Percentiles rank a stretch among this genome's conserved stretches.
Evolutionary conservation across 2,113 vertebrate genomes (phyloP).

Genomic region (Forbesichthys agassizii): DNA sequence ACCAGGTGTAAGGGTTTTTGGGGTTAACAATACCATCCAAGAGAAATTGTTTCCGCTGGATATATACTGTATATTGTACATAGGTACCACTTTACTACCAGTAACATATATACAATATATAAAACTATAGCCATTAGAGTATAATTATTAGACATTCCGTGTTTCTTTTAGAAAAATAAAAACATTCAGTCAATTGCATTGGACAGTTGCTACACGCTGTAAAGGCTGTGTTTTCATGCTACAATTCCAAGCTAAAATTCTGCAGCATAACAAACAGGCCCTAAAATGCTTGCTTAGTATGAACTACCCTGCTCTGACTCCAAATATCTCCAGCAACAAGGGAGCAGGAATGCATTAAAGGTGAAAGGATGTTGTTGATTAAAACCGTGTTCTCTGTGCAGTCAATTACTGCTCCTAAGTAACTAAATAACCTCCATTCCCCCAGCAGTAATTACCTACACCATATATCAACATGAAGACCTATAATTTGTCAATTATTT

Average conservation of each 20-base stretch:
- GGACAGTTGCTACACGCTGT: no score
- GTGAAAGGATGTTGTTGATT: conserved; percentile 18
- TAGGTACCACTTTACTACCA: no score
- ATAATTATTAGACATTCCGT: no score
- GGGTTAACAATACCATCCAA: no score
- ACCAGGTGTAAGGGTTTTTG: no score
- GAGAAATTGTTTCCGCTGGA: no score
- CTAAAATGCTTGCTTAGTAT: conserved; percentile 18
- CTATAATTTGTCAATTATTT: neutral
- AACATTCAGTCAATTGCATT: no score
- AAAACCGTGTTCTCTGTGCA: neutral
- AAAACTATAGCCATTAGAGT: no score
- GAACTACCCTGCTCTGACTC: neutral
- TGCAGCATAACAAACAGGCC: conserved; percentile 1
- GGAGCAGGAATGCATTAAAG: neutral
- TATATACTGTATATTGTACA: no score
- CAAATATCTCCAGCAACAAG: conserved; percentile 16
- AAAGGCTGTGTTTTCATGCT: no score
- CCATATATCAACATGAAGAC: conserved; percentile 28
- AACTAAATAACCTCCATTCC: conserved; percentile 41
- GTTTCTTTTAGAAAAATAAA: no score
- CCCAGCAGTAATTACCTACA: conserved; percentile 25
- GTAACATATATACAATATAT: no score
- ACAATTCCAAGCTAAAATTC: conserved; percentile 7
- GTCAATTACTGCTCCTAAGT: conserved; percentile 31